Base-by-base conservation (phyloP, 2,888 invertebrate genomes). In the Nematopogon swammerdamellus region DNA sequence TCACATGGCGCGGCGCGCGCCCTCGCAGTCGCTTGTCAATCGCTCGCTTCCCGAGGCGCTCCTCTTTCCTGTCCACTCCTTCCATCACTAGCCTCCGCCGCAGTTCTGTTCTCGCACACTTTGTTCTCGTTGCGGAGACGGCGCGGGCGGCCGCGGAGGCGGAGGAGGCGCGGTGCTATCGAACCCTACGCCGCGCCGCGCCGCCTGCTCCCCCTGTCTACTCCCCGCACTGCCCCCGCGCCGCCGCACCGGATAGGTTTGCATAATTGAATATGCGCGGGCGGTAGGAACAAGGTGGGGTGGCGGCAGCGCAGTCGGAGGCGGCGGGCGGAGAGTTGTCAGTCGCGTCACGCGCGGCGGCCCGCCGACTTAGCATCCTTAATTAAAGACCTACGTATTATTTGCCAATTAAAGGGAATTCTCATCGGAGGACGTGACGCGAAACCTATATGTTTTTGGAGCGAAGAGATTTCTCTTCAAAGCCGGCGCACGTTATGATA, bases 391-490 rank as follows among this genome's bases (percentile, higher is more conserved):
- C 72, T 76, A 68, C 75, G 79, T 79, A 80, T 80, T 79, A 80
- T 80, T 79, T 79, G 79, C 79, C 79, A 80, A 80, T 80, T 80
- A 80, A 77, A 79, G 77, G 73, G 74, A 76, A 79, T 76, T 80
- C 70, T 76, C 79, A 71, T 74, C 63, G 71, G 60, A 44, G 67
- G 62, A 79, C 77, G 76, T 79, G 77, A 76, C 70, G 61, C 61
- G 76, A 76, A 79, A 76, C 68, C 69, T 64, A 63, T 70, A 73
- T 71, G 65, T 66, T 68, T 67, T 64, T 60, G 55, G 56, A 55
- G 58, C 57, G 58, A 62, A 65, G 67, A 67, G 67, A 65, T 63
- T 65, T 14, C 36, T 36, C 36, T 4, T 14, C 36, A 14, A 36
- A 36, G 36, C 36, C 36, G 11, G 11, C n/a, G 36, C 36, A 14